Conservation (phyloP, 37 sponge, comb jelly and placozoan genomes). For the Sycon ciliatum region DNA sequence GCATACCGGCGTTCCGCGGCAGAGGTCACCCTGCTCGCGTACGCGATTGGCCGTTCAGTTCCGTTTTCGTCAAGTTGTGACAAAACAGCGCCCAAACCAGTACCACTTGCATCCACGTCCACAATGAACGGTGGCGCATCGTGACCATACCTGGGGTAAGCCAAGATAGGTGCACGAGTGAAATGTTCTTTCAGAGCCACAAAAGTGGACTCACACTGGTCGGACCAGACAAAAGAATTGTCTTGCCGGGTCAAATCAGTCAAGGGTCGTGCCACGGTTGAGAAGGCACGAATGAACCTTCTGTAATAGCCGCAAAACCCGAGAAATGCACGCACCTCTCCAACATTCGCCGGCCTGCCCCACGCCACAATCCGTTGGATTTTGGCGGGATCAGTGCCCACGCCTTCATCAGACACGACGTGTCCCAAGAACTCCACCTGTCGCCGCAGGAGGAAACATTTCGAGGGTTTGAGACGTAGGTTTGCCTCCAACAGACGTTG, state of each 20-base stretch:
- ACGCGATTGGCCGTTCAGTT: neutral
- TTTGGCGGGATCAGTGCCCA: slow-evolving; percentile 17
- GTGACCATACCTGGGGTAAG: slow-evolving; percentile 23
- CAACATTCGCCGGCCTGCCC: slow-evolving; percentile 13
- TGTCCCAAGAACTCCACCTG: slow-evolving; percentile 21
- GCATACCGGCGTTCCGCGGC: neutral
- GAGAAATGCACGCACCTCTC: slow-evolving; percentile 13
- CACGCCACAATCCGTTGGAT: slow-evolving; percentile 2
- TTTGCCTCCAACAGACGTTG: neutral
- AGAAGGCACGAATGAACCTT: slow-evolving; percentile 22
- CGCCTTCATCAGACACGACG: slow-evolving; percentile 21
- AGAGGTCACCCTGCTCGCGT: neutral
- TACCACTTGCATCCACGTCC: slow-evolving; percentile 41
- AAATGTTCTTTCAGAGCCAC: slow-evolving; percentile 25
- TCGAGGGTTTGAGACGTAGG: neutral
- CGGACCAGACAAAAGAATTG: slow-evolving; percentile 17
- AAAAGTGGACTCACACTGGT: slow-evolving; percentile 23
- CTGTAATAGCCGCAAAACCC: slow-evolving; percentile 20
- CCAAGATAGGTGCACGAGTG: slow-evolving; percentile 28
- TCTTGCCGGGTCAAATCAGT: slow-evolving; percentile 30
- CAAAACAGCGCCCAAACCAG: slow-evolving; percentile 44
- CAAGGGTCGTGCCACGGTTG: slow-evolving; percentile 20
- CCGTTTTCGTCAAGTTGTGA: neutral
- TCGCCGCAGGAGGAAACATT: neutral
- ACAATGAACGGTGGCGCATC: slow-evolving; percentile 35